phyloP scores from a whole-genome alignment of 1,140 invertebrate species.

The Drosophila aff. region DNA sequence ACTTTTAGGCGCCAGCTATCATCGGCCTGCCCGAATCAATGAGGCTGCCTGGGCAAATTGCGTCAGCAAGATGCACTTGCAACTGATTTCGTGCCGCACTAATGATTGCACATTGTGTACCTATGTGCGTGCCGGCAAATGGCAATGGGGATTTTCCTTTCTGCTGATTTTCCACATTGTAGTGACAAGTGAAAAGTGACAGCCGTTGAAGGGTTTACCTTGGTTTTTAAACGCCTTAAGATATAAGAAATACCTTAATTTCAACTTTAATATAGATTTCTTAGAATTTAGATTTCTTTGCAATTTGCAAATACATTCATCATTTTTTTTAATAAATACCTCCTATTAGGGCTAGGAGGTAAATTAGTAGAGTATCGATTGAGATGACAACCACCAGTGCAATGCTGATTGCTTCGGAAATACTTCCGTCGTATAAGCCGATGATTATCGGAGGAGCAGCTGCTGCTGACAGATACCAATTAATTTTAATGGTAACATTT shows the following conservation, averaged over 20 bases:
- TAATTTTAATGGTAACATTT: background rate
- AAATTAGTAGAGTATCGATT: no score
- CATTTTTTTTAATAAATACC: no score
- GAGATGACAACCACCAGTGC: no score
- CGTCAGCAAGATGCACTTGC: conserved; percentile 28
- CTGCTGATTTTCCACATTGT: conserved; percentile 51
- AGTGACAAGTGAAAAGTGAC: conserved; percentile 2
- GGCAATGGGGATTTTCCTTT: conserved; percentile 38
- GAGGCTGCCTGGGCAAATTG: conserved; percentile 28
- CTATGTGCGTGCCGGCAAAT: conserved; percentile 34
- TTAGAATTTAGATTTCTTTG: no score
- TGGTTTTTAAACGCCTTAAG: background rate
- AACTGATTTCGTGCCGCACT: conserved; percentile 40
- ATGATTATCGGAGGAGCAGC: no score
- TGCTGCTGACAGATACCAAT: background rate
- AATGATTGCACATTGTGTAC: conserved; percentile 72
- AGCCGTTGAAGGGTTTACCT: no score
- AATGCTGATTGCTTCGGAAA: no score
- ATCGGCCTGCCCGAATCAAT: conserved; percentile 35
- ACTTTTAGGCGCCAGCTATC: conserved; percentile 53
- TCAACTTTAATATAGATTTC: no score
- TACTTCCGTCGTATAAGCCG: no score
- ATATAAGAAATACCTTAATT: no score
- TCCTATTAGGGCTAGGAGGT: no score
- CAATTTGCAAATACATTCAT: no score